Evolutionary conservation across 2,113 vertebrate species (phyloP).

Genomic region (Leptobrachium ailaonicum): DNA sequence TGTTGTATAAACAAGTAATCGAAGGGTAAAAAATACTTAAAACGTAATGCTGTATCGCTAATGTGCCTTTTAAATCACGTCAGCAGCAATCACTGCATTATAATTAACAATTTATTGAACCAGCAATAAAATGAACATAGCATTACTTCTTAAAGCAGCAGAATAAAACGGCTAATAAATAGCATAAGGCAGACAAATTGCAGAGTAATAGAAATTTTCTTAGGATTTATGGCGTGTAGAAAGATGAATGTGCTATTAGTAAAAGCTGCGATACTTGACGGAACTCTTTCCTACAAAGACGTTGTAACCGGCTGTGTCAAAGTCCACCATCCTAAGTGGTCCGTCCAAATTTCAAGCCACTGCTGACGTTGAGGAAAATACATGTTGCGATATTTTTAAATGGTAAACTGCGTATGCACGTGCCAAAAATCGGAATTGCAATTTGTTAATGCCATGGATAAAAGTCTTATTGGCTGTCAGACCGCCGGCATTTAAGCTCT

Average conservation of each 20-base stretch:
- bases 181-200: constrained; percentile 88
- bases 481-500: constrained; percentile 67
- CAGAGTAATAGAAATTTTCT: constrained; percentile 88
- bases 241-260: constrained; percentile 87
- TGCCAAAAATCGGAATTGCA: constrained; percentile 67
- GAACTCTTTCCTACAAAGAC: constrained; percentile 76
- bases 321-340: constrained; percentile 80
- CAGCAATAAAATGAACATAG: constrained; percentile 88
- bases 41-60: constrained; percentile 86
- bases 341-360: constrained; percentile 76
- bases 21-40: constrained; percentile 87
- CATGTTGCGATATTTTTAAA: constrained; percentile 71
- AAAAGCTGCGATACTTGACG: constrained; percentile 78
- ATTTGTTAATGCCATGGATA: constrained; percentile 74
- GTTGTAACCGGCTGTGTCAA: constrained; percentile 77
- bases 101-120: constrained; percentile 92
- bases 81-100: constrained; percentile 87
- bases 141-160: constrained; percentile 87
- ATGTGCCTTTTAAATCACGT: constrained; percentile 88
- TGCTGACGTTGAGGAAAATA: constrained; percentile 74
- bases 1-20: constrained; percentile 84
- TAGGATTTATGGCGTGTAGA: constrained; percentile 83
- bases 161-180: constrained; percentile 88
- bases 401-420: constrained; percentile 67
- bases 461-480: constrained; percentile 83